phyloP scores from a whole-genome alignment of 2,797 vertebrate genomes.

The Tapera naevia region DNA sequence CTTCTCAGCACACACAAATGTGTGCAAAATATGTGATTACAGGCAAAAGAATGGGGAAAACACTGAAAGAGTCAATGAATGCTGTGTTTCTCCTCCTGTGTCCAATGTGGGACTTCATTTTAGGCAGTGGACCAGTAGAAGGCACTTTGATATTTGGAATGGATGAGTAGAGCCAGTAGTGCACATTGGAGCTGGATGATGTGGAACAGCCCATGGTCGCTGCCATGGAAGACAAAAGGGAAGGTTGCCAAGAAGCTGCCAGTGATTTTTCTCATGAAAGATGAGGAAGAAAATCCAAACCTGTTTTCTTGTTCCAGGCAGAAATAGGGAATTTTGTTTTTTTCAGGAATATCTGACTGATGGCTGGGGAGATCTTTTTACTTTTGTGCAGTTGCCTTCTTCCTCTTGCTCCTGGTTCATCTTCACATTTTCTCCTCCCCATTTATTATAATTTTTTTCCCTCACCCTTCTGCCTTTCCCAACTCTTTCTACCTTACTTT shows the following conservation, averaged over 20 bases:
- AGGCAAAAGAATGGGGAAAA: neutral
- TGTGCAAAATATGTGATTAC: neutral
- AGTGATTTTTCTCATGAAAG: neutral
- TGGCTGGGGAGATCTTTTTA: neutral
- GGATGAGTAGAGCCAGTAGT: neutral
- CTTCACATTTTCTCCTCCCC: neutral
- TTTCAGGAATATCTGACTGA: neutral
- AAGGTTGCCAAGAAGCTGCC: neutral
- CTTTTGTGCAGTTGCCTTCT: neutral
- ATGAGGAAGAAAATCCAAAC: neutral
- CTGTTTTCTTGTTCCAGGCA: neutral
- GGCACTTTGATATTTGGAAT: neutral
- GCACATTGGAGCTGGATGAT: neutral
- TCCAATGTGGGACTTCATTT: neutral
- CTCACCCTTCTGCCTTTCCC: neutral
- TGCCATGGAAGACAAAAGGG: neutral
- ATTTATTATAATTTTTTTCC: neutral
- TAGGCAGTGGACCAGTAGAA: neutral
- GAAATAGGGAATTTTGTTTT: neutral
- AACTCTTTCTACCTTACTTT: accelerated
- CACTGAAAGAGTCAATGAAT: neutral
- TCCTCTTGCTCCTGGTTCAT: neutral
- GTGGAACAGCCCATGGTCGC: neutral
- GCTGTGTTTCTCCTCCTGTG: neutral
- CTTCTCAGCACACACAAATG: accelerated